Base-by-base conservation (phyloP, 2,888 invertebrate genomes). In the Leptinotarsa juncta region DNA sequence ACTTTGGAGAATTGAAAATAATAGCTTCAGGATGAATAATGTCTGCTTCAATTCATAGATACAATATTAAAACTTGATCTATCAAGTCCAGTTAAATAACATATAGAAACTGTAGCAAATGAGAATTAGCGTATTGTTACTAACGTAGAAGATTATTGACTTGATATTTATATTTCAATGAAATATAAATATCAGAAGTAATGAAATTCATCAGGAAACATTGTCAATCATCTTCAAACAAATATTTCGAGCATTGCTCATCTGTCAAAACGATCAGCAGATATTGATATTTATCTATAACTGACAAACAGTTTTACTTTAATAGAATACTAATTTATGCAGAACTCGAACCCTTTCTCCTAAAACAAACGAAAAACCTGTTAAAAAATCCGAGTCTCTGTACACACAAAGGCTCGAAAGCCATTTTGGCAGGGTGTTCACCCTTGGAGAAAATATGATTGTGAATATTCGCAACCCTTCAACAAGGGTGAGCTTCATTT, bases 371-470 rank as follows among this genome's bases (percentile, higher is more conserved):
- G 80, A 81, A 82, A 83, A 83, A 81, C 82, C 83, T 80, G 82
- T 81, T 81, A 82, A 84, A 84, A 84, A 84, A 83, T 82, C 82
- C 79, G 81, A 76, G 81, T 82, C 79, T 81, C 78, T 81, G 78
- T 80, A 83, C 81, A 84, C 82, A 83, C 83, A 83, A 84, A 84
- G 82, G 82, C 81, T 77, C 76, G 76, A 78, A 80, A 80, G 81
- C 81, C 78, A 78, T 82, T 80, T 79, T 71, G 73, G 76, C 71
- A 80, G 83, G 83, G 84, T 85, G 84, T 85, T 84, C 85, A 85
- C 84, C 84, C 85, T 85, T 85, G 85, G 84, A 84, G 84, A 85
- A 85, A 85, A 85, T 85, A 84, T 84, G 85, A 85, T 85, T 85
- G 84, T 83, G 84, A 84, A 85, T 85, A 83, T 84, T 84, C 83